Evolutionary conservation across 2,797 vertebrate species (phyloP).

Genomic region (Antennarius maculatus): DNA sequence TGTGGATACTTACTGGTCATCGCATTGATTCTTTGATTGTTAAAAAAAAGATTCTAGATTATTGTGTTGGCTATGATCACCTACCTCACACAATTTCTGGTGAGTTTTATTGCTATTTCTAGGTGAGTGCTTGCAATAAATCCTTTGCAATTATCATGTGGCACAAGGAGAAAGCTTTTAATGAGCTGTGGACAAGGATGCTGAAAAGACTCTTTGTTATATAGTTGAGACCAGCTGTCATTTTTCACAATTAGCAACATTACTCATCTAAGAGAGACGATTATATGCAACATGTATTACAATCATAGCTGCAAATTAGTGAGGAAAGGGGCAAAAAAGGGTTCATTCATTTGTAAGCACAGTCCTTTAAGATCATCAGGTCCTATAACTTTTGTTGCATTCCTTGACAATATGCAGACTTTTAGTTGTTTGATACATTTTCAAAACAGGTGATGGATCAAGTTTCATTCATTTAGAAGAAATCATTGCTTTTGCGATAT

Average conservation of each 20-base stretch:
- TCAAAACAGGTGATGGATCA: not conserved
- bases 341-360: conserved; percentile 30
- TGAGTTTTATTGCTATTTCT: conserved; percentile 36
- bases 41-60: conserved; percentile 8
- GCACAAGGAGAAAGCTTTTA: conserved; percentile 48
- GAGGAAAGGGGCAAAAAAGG: conserved; percentile 27
- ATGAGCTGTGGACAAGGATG: conserved; percentile 51
- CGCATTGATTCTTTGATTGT: conserved; percentile 21
- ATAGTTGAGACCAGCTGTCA: conserved; percentile 54
- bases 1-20: conserved; percentile 36
- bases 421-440: conserved; percentile 5
- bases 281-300: conserved; percentile 67
- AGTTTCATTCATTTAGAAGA: conserved; percentile 4
- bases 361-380: conserved; percentile 17
- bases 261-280: conserved; percentile 65
- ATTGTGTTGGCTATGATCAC: conserved; percentile 21
- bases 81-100: conserved; percentile 42
- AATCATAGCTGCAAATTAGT: conserved; percentile 52
- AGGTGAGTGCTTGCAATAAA: conserved; percentile 42
- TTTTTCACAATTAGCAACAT: conserved; percentile 72
- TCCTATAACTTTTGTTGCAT: conserved; percentile 1
- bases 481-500: not conserved
- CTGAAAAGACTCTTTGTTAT: conserved; percentile 45
- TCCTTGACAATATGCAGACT: not conserved
- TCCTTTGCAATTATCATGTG: conserved; percentile 56